Evolutionary conservation across 1,140 invertebrate genomes (phyloP).

Genomic region (Macrobrachium nipponense): DNA sequence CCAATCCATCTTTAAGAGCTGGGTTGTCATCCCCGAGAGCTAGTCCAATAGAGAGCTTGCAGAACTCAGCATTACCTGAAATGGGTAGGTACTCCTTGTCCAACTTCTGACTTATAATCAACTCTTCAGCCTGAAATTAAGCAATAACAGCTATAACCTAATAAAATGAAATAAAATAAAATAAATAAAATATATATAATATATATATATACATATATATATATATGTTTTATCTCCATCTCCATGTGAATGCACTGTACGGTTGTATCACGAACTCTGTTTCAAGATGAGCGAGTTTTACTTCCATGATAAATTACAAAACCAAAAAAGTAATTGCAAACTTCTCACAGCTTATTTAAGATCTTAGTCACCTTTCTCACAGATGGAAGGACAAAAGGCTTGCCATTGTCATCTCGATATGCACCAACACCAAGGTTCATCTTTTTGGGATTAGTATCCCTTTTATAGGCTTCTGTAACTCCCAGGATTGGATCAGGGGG

Average conservation of each 20-base stretch:
- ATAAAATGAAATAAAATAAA: too few species aligned
- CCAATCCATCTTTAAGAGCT: conserved; percentile 81
- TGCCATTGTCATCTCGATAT: conserved; percentile 97
- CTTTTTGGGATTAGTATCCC: conserved; percentile 93
- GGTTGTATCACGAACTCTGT: too few species aligned
- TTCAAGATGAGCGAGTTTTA: conserved; percentile 35
- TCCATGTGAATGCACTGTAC: too few species aligned
- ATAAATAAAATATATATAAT: too few species aligned
- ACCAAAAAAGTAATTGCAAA: neutral
- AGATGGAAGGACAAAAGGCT: conserved; percentile 95
- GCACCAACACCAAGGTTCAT: conserved; percentile 98
- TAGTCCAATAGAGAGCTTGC: conserved; percentile 83
- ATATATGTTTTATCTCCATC: too few species aligned
- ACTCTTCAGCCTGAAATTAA: conserved; percentile 77
- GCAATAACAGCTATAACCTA: conserved; percentile 64
- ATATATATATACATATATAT: too few species aligned
- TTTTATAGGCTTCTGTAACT: conserved; percentile 96
- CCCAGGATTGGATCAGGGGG: conserved; percentile 98
- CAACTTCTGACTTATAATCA: conserved; percentile 77
- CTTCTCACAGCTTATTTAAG: neutral
- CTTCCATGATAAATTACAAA: neutral
- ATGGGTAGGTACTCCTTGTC: conserved; percentile 98
- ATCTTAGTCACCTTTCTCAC: conserved; percentile 84
- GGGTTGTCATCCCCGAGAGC: conserved; percentile 89
- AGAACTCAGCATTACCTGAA: conserved; percentile 84